phyloP scores from a whole-genome alignment of 2,888 invertebrate genomes.

The Lypha dubia region DNA sequence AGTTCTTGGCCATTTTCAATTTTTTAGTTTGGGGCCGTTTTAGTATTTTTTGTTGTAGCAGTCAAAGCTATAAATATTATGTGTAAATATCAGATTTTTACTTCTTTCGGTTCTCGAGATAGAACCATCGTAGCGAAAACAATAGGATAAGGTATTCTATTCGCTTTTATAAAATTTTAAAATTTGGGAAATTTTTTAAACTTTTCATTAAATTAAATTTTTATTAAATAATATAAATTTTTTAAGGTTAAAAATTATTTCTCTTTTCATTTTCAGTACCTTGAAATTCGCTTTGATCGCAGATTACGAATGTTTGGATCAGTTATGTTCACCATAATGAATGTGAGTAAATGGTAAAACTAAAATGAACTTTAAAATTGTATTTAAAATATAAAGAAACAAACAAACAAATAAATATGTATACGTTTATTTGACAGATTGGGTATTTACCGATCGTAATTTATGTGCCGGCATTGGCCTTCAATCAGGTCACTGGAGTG shows the following conservation, averaged over 20 bases:
- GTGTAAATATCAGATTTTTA: no score
- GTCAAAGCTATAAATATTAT: no score
- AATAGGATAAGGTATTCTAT: no score
- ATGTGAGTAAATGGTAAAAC: slow-evolving; percentile 85
- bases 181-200: no score
- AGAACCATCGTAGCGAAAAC: no score
- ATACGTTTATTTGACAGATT: slow-evolving; percentile 84
- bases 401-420: slow-evolving; percentile 23
- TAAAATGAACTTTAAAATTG: not conserved
- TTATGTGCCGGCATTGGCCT: slow-evolving; percentile 91
- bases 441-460: slow-evolving; percentile 91
- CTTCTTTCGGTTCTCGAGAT: no score
- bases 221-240: not conserved
- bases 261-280: slow-evolving; percentile 85
- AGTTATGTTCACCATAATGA: slow-evolving; percentile 88
- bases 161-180: no score
- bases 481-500: slow-evolving; percentile 94
- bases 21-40: no score
- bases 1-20: no score
- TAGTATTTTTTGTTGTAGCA: no score
- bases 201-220: no score
- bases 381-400: not conserved
- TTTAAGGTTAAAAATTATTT: not conserved
- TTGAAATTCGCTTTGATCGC: slow-evolving; percentile 88
- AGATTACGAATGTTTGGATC: slow-evolving; percentile 89